Evolutionary conservation across 2,113 vertebrate genomes (phyloP), one percentile per base, ranked within the genome.

Genomic region (Ailuropoda melanoleuca): DNA sequence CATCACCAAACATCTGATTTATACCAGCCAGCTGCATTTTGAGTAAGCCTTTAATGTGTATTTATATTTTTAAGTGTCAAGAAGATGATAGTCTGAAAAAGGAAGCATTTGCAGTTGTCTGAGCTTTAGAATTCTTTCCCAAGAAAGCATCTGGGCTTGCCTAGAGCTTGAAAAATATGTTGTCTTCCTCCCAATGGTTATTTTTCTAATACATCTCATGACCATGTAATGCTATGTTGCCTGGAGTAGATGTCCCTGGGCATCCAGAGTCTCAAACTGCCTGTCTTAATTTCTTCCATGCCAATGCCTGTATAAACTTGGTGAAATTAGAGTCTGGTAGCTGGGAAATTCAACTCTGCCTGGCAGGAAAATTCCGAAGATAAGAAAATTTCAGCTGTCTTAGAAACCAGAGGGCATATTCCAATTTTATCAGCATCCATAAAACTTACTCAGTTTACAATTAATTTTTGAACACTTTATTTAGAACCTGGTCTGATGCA

Each of bases 61-160:
- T 95, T 90, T 97, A 86, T 96, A 93, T 88, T 97, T 97, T 97
- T 83, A 96, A 97, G 97, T 70, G n/a, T 92, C 68, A 84, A 37
- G 43, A 77, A 96, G 50, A 88, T 46, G 68, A 94, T 43, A 84
- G 70, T 78, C 55, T 96, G 80, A 62, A 88, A 97, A 81, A 83
- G 24, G 15, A 84, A 94, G 23, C 34, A 90, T 92, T 96, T 96
- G 31, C 56, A 93, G 46, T 97, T 92, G 50, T 77, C 4, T 94
- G 43, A 97, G 84, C 60, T 92, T 72, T 92, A 97, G 74, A 97
- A 97, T 72, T 80, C 0, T 88, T 94, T 90, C 53, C 74, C 50
- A 95, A 15, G 55, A 70, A 96, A 92, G 56, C 56, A 96, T 82
- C 37, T 95, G 80, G 29, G 81, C 29, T 97, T 85, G 37, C 21